Conservation (phyloP, 2,113 vertebrate genomes). For the Clarias magur region DNA sequence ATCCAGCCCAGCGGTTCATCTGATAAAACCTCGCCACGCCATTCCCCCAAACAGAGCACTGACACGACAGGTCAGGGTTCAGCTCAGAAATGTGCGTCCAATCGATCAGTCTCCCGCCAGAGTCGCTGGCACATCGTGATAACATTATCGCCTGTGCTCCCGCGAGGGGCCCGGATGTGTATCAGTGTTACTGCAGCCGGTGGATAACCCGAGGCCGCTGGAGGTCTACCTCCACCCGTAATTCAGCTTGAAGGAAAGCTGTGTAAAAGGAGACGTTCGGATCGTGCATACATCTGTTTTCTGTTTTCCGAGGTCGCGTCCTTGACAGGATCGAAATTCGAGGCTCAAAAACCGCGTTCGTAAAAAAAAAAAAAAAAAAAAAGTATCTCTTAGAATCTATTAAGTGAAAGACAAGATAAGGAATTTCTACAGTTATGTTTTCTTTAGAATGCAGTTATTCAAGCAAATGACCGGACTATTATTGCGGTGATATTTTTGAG, state of each 20-base stretch:
- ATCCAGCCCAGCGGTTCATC: background rate
- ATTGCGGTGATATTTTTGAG: background rate
- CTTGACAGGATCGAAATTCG: background rate
- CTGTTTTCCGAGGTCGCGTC: background rate
- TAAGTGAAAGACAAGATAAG: background rate
- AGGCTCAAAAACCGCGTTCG: background rate
- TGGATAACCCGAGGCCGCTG: slow-evolving; percentile 30
- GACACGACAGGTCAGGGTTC: slow-evolving; percentile 59
- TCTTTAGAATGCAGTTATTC: background rate
- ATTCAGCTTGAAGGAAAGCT: slow-evolving; percentile 6
- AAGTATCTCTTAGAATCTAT: background rate
- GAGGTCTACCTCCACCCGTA: slow-evolving; percentile 2
- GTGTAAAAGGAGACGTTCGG: slow-evolving; percentile 6
- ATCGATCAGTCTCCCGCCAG: slow-evolving; percentile 45
- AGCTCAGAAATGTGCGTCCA: slow-evolving; percentile 57
- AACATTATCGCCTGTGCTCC: slow-evolving; percentile 46
- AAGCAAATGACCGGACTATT: background rate
- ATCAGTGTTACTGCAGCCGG: slow-evolving; percentile 19
- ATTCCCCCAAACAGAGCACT: background rate
- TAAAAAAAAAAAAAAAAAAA: too few species aligned
- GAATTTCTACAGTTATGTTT: background rate
- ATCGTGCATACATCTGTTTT: background rate
- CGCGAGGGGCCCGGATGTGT: slow-evolving; percentile 31
- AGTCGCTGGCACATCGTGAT: slow-evolving; percentile 21
- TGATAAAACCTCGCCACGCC: background rate